Evolutionary conservation across 2,888 invertebrate genomes (phyloP), one percentile per base, ranked within the genome.

Genomic region (Bimastos eiseni): DNA sequence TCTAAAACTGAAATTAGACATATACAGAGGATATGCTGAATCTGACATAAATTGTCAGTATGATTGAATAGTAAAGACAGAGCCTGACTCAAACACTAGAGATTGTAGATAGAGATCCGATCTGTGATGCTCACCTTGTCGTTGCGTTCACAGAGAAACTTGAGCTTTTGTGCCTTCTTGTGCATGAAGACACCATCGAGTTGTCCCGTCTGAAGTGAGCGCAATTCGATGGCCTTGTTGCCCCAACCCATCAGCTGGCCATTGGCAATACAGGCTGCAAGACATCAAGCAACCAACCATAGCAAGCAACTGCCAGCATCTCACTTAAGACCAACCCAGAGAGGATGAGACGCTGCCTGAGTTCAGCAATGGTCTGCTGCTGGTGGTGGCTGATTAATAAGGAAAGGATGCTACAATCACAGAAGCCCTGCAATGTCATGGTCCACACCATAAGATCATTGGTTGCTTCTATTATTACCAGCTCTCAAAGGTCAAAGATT

Each of bases 191-290:
- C 99, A 93, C 99, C 99, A 95, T 99, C 99, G 94, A 99, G 96
- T 95, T 99, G 99, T 92, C 99, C 99, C 92, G 98, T 98, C 96
- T 99, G 99, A 91, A 99, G 99, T 92, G 98, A 98, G 94, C 99
- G 97, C 94, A 99, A 99, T 96, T 99, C 99, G 95, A 99, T 99
- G 94, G 99, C 99, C 96, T 99, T 99, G 96, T 99, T 99, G 95
- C 99, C 99, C 99, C 99, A 99, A 94, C 99, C 99, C 99, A 99
- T 99, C 94, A 99, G 98, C 96, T 99, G 99, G 93, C 99, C 99
- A 90, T 99, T 99, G 93, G 99, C 99, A 94, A 99, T 99, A 96
- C 98, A 99, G 90, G 99, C 99, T 96, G 94, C 36, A 94, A 41
- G 4, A 70, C n/a, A 70, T 5, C 49, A 49, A 49, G 24, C 24